These are phyloP conservation scores for Clamator glandarius DNA, from an alignment of 2,797 vertebrate genomes.

Conservation along the genomic window DNA sequence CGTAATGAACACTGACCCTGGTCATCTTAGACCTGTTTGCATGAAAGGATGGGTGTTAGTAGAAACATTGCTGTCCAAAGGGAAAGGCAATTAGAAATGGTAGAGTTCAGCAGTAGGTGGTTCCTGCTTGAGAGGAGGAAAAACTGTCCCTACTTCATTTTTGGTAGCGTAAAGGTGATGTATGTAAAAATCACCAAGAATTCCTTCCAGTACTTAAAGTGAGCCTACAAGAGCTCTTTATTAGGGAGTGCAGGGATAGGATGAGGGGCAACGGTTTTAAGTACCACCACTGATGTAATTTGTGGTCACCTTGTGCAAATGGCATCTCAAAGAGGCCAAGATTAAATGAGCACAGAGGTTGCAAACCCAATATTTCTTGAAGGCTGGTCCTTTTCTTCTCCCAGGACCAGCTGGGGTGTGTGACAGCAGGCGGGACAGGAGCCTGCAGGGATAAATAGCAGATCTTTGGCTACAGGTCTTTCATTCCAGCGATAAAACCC, in stretches of 20 bases:
- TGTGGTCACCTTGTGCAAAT: background rate
- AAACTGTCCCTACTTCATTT: background rate
- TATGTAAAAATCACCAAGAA: background rate
- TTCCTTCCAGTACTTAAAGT: too few species aligned
- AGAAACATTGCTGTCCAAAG: background rate
- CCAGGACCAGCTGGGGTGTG: background rate
- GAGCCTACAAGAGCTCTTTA: too few species aligned
- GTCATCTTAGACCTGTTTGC: background rate
- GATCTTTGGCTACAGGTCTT: background rate
- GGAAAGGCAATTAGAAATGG: background rate
- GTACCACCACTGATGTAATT: background rate
- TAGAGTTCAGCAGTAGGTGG: background rate
- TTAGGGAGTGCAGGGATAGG: too few species aligned
- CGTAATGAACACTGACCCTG: background rate
- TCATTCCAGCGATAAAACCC: background rate
- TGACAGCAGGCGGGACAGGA: background rate
- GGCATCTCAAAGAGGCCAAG: background rate
- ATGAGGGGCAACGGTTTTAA: background rate
- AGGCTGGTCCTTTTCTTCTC: background rate
- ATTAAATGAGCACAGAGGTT: rapidly evolving
- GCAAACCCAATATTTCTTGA: background rate
- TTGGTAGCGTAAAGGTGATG: background rate
- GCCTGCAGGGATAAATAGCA: background rate
- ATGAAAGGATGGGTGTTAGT: background rate
- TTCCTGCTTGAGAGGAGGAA: background rate